These are phyloP conservation scores for Patella depressa DNA, from an alignment of 2,888 invertebrate species.

Conservation along the genomic window DNA sequence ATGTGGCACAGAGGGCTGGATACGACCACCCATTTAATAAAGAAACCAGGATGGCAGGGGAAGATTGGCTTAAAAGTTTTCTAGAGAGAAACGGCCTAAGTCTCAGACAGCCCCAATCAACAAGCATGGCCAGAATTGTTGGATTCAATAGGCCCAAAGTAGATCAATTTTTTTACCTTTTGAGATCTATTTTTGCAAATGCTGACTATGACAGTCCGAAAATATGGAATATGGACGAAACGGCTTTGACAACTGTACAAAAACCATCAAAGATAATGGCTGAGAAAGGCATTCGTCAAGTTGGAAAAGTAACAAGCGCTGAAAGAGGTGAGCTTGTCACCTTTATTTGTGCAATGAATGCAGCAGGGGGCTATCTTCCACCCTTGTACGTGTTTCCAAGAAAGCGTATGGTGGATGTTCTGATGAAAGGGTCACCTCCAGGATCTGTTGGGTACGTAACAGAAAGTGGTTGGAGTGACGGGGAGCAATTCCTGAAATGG, in stretches of 20 bases:
- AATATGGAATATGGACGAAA: constrained; percentile 9
- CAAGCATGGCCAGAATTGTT: background rate
- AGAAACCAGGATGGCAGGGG: constrained; percentile 2
- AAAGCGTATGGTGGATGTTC: constrained; percentile 53
- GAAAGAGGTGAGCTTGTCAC: constrained; percentile 25
- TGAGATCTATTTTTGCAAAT: background rate
- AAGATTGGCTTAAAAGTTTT: constrained; percentile 10
- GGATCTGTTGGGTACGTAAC: constrained; percentile 25
- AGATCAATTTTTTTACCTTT: constrained; percentile 39
- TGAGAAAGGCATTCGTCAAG: constrained; percentile 14
- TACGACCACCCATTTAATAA: constrained; percentile 9
- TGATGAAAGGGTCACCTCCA: constrained; percentile 53
- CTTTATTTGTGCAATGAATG: constrained; percentile 24
- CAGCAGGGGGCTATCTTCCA: constrained; percentile 27
- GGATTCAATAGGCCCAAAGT: constrained; percentile 7
- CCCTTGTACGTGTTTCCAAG: constrained; percentile 57
- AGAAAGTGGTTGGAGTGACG: constrained; percentile 59
- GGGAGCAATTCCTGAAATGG: constrained; percentile 50
- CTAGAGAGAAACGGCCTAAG: background rate
- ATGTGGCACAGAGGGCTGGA: background rate
- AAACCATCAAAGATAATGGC: constrained; percentile 8
- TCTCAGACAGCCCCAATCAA: background rate
- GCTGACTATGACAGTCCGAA: background rate
- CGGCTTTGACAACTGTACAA: background rate
- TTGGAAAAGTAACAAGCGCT: constrained; percentile 21